phyloP scores from a whole-genome alignment of 2,797 vertebrate genomes.

The Fringilla coelebs region DNA sequence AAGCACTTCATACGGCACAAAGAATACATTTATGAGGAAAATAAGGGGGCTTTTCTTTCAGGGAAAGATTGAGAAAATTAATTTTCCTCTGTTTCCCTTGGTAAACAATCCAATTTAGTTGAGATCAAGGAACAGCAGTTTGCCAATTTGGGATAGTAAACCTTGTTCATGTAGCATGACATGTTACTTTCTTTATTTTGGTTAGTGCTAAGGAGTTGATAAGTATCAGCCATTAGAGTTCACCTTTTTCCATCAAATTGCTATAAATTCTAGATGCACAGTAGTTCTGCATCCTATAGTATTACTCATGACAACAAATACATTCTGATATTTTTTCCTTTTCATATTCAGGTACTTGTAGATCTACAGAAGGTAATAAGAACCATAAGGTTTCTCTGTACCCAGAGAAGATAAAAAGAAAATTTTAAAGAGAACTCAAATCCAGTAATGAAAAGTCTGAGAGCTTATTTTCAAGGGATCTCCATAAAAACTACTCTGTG shows the following conservation, averaged over 20 bases:
- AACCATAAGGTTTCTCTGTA: not conserved
- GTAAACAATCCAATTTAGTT: conserved; percentile 38
- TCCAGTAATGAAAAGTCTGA: not conserved
- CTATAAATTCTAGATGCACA: not conserved
- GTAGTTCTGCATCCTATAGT: not conserved
- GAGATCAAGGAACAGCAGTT: conserved; percentile 41
- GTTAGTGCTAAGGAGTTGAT: not conserved
- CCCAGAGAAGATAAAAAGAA: not conserved
- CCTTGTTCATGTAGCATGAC: not conserved
- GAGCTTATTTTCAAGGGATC: not conserved
- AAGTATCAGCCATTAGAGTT: not conserved
- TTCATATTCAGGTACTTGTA: not conserved
- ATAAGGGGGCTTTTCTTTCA: not conserved
- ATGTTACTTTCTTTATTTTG: not conserved
- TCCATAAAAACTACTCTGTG: not conserved
- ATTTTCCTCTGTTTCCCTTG: conserved; percentile 4
- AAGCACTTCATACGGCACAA: conserved; percentile 18
- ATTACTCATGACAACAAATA: not conserved
- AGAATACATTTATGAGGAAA: conserved; percentile 14
- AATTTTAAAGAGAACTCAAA: not conserved
- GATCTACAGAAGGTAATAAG: too few relatives aligned
- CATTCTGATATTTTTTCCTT: not conserved
- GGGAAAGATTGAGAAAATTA: conserved; percentile 5
- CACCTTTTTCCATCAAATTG: not conserved
- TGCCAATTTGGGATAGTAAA: not conserved